Percentiles rank a stretch among this genome's conserved stretches.
Evolutionary conservation across 2,888 invertebrate species (phyloP).

Genomic region (Melikaiella ostensackeni): DNA sequence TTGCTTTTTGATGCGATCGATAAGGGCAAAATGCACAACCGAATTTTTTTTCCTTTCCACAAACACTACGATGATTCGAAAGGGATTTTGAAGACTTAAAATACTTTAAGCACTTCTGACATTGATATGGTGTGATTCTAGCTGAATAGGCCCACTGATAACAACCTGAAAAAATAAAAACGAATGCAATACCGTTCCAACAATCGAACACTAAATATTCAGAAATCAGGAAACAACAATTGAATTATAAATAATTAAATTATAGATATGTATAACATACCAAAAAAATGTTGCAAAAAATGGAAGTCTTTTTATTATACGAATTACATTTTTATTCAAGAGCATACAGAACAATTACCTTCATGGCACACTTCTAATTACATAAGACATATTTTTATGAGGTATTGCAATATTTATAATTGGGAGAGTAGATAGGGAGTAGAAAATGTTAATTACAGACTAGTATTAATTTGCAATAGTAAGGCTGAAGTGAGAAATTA

Average conservation of each 20-base stretch:
- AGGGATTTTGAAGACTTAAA: slow-evolving; percentile 55
- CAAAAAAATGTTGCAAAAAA: not conserved
- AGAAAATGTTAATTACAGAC: not conserved
- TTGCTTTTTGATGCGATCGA: slow-evolving; percentile 55
- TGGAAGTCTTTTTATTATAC: not conserved
- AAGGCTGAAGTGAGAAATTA: not conserved
- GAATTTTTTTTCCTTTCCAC: slow-evolving; percentile 57
- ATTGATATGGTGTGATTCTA: slow-evolving; percentile 52
- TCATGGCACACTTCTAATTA: not conserved
- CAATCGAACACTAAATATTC: not conserved
- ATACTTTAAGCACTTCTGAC: slow-evolving; percentile 57
- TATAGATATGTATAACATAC: no score
- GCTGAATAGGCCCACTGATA: slow-evolving; percentile 2
- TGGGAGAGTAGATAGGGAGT: not conserved
- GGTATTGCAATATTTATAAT: not conserved
- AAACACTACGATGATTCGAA: slow-evolving; percentile 54
- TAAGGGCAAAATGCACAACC: slow-evolving; percentile 57
- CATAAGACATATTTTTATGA: not conserved
- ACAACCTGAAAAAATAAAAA: slow-evolving; percentile 57
- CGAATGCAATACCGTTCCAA: not conserved
- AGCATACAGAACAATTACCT: not conserved
- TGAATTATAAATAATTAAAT: not conserved
- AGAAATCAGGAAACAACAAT: not conserved
- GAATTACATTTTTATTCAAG: not conserved
- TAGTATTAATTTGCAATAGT: not conserved